A percentile compares a stretch with the other conserved stretches of the same genome.
phyloP scores from a whole-genome alignment of 2,113 vertebrate genomes.

The Rhinichthys klamathensis region DNA sequence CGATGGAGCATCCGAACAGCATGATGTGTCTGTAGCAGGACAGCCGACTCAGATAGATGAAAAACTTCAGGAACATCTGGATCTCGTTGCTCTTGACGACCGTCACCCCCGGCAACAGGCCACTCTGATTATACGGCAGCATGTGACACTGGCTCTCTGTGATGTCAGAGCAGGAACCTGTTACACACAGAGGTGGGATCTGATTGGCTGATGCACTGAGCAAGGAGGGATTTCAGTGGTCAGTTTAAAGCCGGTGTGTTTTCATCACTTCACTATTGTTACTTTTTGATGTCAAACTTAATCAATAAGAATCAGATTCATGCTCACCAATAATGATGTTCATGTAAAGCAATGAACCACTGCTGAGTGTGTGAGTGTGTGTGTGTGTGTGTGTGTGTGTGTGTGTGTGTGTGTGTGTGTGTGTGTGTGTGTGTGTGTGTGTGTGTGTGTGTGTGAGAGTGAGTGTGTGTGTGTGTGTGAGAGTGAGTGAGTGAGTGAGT shows the following conservation, averaged over 20 bases:
- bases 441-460: no score
- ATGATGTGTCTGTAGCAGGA: constrained; percentile 95
- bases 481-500: no score
- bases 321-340: background rate
- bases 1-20: constrained; percentile 94
- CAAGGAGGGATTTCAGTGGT: background rate
- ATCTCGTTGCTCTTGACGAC: constrained; percentile 85
- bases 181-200: constrained; percentile 10
- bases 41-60: constrained; percentile 89
- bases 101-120: constrained; percentile 38
- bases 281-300: background rate
- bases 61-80: constrained; percentile 96
- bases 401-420: background rate
- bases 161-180: constrained; percentile 52
- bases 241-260: background rate
- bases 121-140: constrained; percentile 53
- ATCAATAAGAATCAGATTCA: background rate
- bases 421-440: background rate
- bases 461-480: no score
- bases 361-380: background rate
- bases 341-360: background rate
- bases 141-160: constrained; percentile 36
- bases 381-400: no score
- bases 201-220: background rate
- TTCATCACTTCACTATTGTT: background rate